Conservation (phyloP, 1,140 invertebrate species). For the Pseudomyrmex concolor region DNA sequence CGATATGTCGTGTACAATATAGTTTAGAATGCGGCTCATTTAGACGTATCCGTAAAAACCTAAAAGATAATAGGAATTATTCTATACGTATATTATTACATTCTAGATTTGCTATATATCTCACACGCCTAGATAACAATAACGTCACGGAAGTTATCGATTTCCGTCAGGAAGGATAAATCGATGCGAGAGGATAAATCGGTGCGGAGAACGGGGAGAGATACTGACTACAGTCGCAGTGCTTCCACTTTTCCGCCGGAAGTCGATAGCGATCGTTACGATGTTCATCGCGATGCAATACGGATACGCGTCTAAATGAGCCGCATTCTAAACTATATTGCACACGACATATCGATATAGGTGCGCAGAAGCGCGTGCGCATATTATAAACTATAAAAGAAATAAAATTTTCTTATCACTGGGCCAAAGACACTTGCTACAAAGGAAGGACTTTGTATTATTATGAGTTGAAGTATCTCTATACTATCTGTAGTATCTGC, state of each 20-base stretch:
- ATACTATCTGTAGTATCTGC: no score
- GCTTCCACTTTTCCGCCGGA: constrained; percentile 76
- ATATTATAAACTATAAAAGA: constrained; percentile 10
- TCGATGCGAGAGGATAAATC: no score
- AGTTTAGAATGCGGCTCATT: no score
- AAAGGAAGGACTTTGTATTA: no score
- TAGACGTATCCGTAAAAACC: no score
- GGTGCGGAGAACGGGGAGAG: constrained; percentile 59
- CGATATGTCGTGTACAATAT: no score
- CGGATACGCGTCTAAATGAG: constrained; percentile 49
- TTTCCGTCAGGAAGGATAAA: constrained; percentile 53
- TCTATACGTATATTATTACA: neutral
- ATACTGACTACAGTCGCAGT: constrained; percentile 52
- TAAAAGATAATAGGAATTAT: no score
- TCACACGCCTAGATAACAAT: neutral
- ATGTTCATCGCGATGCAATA: constrained; percentile 52
- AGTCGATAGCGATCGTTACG: constrained; percentile 76
- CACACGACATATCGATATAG: constrained; percentile 31
- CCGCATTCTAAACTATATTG: constrained; percentile 31
- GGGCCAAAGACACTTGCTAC: neutral
- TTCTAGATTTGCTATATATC: constrained; percentile 10
- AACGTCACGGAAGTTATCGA: constrained; percentile 55
- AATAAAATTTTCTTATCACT: neutral
- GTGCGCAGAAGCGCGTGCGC: constrained; percentile 26
- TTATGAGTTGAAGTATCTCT: no score